A percentile compares a stretch with the other conserved stretches of the same genome.
Conservation (phyloP, 1,140 invertebrate species). For the Ridgeia piscesae region DNA sequence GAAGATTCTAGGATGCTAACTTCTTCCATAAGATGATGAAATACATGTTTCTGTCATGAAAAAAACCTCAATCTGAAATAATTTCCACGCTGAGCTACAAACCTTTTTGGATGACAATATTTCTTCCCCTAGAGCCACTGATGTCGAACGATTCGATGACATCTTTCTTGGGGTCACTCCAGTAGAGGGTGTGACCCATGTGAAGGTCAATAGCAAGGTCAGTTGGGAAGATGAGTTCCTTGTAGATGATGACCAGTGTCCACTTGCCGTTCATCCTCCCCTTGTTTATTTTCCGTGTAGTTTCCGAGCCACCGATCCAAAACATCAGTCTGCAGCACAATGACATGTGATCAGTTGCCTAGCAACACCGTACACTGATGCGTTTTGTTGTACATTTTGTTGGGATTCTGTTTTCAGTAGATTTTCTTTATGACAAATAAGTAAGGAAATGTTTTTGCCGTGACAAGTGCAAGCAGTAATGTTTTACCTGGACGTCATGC, state of each 20-base stretch:
- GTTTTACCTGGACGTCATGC: no score
- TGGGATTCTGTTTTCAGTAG: no score
- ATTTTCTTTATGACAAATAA: no score
- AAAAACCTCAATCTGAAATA: background rate
- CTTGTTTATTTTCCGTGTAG: background rate
- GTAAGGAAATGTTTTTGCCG: no score
- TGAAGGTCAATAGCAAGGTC: conserved; percentile 16
- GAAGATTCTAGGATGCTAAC: no score
- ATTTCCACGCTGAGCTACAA: background rate
- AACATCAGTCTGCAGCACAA: background rate
- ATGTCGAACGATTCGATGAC: background rate
- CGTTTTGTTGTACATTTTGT: no score
- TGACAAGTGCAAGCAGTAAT: no score
- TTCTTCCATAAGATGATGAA: no score
- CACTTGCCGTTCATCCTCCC: background rate
- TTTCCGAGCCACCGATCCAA: background rate
- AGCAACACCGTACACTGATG: no score
- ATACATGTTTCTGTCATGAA: no score
- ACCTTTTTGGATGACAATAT: background rate
- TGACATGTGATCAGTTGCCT: no score
- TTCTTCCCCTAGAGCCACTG: background rate
- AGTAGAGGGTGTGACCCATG: conserved; percentile 10
- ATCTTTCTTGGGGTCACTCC: conserved; percentile 7
- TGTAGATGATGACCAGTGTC: no score
- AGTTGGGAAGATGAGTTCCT: background rate